Percentiles rank a stretch among this genome's conserved stretches.
phyloP scores from a whole-genome alignment of 1,140 invertebrate species.

The Scaptodrosophila lebanonensis region DNA sequence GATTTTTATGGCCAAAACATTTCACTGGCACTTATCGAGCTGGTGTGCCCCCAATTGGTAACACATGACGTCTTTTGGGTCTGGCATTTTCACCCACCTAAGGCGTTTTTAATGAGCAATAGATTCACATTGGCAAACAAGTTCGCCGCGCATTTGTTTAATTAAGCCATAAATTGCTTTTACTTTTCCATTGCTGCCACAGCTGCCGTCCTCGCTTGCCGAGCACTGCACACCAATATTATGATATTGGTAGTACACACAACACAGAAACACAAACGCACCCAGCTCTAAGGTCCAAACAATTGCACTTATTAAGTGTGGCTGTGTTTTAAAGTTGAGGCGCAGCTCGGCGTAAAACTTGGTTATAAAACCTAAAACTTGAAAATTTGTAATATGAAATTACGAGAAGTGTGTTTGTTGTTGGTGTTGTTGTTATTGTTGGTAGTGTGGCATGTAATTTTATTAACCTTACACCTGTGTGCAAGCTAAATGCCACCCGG shows the following conservation, averaged over 20 bases:
- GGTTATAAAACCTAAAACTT: conserved; percentile 19
- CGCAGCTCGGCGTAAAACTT: too few species aligned
- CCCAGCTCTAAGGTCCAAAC: conserved; percentile 40
- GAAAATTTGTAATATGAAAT: conserved; percentile 50
- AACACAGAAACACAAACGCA: conserved; percentile 3
- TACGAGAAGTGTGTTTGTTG: conserved; percentile 2
- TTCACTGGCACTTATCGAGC: too few species aligned
- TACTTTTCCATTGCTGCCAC: conserved; percentile 42
- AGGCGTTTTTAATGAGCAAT: conserved; percentile 24
- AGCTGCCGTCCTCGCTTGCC: background rate
- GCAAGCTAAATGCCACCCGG: too few species aligned
- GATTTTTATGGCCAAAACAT: conserved; percentile 3
- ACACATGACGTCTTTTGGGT: conserved; percentile 11
- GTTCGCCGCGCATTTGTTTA: conserved; percentile 29
- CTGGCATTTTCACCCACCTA: conserved; percentile 23
- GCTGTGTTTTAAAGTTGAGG: too few species aligned
- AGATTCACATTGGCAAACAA: background rate
- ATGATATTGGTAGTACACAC: background rate
- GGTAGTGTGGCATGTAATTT: conserved; percentile 44
- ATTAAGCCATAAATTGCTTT: conserved; percentile 59
- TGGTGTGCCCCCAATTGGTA: conserved; percentile 17
- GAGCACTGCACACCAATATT: conserved; percentile 16
- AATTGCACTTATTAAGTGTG: conserved; percentile 50
- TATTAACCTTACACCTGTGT: conserved; percentile 35
- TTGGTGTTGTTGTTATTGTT: conserved; percentile 21